Conservation (phyloP, 2,888 invertebrate species). For the Macrophya alboannulata region DNA sequence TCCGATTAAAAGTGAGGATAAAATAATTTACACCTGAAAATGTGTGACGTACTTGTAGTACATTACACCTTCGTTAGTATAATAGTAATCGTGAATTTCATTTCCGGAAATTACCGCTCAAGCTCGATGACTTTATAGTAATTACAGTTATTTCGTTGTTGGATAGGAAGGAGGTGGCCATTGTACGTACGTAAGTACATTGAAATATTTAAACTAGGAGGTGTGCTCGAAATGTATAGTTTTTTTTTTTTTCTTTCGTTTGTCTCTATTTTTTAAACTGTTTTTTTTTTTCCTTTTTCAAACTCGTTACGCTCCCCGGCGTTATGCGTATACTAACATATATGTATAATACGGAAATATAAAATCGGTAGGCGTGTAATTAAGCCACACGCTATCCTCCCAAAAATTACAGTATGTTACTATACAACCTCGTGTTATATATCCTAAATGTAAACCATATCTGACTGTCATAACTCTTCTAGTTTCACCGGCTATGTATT, state of each 20-base stretch:
- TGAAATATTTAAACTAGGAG: constrained; percentile 28
- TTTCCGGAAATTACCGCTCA: constrained; percentile 38
- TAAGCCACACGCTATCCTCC: constrained; percentile 43
- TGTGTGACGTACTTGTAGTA: not conserved
- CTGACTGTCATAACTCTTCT: constrained; percentile 33
- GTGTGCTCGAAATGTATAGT: not conserved
- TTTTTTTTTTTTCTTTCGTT: not conserved
- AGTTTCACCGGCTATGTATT: not conserved
- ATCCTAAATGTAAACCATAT: constrained; percentile 26
- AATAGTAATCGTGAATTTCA: constrained; percentile 18
- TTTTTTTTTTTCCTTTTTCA: not conserved
- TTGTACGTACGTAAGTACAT: not conserved
- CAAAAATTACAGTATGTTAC: constrained; percentile 29
- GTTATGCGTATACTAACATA: too few species aligned
- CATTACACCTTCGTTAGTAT: too few species aligned
- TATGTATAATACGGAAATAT: constrained; percentile 56
- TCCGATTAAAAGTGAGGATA: not conserved
- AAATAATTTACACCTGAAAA: constrained; percentile 18
- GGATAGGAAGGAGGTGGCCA: too few species aligned
- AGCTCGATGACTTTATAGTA: constrained; percentile 12
- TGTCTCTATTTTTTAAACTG: not conserved
- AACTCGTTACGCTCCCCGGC: constrained; percentile 48
- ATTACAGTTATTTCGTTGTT: constrained; percentile 14
- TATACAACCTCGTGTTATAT: not conserved
- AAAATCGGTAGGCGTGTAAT: constrained; percentile 52